Evolutionary conservation across 2,113 vertebrate species (phyloP).

Genomic region (Ammospiza nelsoni): DNA sequence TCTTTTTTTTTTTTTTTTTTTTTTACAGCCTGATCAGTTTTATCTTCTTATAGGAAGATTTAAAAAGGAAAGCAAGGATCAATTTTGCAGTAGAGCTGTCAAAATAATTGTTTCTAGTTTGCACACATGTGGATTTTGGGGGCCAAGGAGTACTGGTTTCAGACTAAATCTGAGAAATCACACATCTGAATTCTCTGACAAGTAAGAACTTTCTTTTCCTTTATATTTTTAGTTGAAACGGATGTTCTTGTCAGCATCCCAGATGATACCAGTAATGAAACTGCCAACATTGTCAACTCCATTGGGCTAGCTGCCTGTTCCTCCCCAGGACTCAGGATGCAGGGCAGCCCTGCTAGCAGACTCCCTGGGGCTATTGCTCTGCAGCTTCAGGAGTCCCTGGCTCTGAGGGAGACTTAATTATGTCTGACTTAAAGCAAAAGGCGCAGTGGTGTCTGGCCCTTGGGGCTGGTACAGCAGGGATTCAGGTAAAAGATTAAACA

Average conservation of each 20-base stretch:
- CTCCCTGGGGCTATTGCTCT: background rate
- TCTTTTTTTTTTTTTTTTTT: background rate
- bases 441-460: background rate
- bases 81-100: background rate
- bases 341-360: background rate
- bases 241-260: slow-evolving; percentile 29
- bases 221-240: slow-evolving; percentile 1
- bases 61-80: background rate
- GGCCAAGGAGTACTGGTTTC: background rate
- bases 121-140: background rate
- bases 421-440: background rate
- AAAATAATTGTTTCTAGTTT: background rate
- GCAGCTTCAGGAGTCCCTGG: background rate
- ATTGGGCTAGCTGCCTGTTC: background rate
- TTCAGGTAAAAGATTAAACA: background rate
- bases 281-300: slow-evolving; percentile 5
- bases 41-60: background rate
- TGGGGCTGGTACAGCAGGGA: background rate
- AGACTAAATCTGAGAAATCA: slow-evolving; percentile 1
- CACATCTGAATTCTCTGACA: slow-evolving; percentile 23
- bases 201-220: slow-evolving; percentile 17
- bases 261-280: slow-evolving; percentile 32
- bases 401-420: background rate
- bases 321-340: background rate
- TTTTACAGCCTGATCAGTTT: background rate